Percentiles rank a stretch among this genome's conserved stretches.
These are phyloP conservation scores for Aleadryas rufinucha DNA, from an alignment of 2,113 vertebrate genomes.

Conservation along the genomic window DNA sequence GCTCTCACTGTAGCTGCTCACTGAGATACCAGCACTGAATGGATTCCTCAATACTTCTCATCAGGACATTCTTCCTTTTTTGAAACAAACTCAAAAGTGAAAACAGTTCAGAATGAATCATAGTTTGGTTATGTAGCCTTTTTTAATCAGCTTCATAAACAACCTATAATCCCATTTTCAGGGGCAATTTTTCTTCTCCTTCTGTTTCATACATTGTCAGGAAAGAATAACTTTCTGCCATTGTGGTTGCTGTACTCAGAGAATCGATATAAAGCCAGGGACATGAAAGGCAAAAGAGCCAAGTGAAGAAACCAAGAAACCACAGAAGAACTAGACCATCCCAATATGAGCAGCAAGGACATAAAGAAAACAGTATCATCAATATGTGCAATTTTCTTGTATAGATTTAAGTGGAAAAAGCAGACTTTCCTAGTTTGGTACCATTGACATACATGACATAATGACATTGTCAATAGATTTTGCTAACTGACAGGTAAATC, in stretches of 20 bases:
- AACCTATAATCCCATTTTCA: not conserved
- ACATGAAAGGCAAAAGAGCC: not conserved
- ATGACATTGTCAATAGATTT: not conserved
- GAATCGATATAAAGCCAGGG: fast-evolving
- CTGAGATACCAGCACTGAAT: fast-evolving
- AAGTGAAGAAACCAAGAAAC: not conserved
- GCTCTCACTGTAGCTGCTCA: not conserved
- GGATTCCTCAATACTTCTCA: not conserved
- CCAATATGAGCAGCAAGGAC: not conserved
- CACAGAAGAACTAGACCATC: not conserved
- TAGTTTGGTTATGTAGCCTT: not conserved
- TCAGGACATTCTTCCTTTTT: not conserved
- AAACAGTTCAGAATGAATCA: not conserved
- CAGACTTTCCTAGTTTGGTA: not conserved
- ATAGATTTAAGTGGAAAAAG: not conserved
- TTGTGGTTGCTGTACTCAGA: not conserved
- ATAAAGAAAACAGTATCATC: too few relatives aligned
- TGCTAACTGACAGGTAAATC: not conserved
- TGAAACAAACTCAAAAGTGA: not conserved
- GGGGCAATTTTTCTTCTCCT: not conserved
- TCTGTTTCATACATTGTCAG: not conserved
- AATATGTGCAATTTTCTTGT: not conserved
- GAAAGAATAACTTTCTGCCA: not conserved
- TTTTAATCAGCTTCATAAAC: not conserved
- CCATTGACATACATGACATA: too few relatives aligned